Conservation (phyloP, 2,888 invertebrate species). For the Iselma pallidipennis region DNA sequence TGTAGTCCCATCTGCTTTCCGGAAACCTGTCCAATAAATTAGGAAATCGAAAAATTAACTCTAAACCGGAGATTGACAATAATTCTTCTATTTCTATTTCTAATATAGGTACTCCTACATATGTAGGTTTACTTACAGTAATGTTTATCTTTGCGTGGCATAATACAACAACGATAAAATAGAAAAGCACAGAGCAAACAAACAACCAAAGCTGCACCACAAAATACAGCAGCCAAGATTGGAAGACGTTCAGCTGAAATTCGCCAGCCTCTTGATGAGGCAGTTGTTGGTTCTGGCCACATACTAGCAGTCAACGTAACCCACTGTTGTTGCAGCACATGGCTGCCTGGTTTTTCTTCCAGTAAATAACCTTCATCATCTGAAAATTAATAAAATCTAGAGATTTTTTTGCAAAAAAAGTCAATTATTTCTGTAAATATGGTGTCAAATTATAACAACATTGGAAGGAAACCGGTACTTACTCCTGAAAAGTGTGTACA, state of each 20-base stretch:
- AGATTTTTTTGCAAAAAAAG: no score
- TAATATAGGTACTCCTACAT: no score
- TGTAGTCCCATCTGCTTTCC: conserved; percentile 49
- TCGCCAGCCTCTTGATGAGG: conserved; percentile 54
- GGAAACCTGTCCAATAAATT: conserved; percentile 43
- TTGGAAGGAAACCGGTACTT: no score
- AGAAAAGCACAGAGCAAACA: conserved; percentile 66
- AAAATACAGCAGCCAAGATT: conserved; percentile 57
- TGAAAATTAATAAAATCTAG: conserved; percentile 12
- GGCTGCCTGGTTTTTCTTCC: conserved; percentile 38
- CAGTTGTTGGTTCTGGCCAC: conserved; percentile 56
- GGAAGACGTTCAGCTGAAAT: conserved; percentile 57
- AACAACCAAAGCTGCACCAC: conserved; percentile 66
- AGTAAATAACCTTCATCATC: conserved; percentile 48
- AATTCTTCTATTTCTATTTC: not conserved
- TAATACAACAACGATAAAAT: conserved; percentile 70
- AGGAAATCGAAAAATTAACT: not conserved
- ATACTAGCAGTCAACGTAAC: conserved; percentile 61
- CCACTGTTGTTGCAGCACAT: conserved; percentile 58
- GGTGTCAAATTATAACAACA: no score
- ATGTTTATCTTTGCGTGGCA: conserved; percentile 71
- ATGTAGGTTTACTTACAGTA: conserved; percentile 59
- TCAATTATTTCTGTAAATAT: no score
- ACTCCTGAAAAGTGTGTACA: no score
- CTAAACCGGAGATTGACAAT: conserved; percentile 3